A percentile compares a stretch with the other conserved stretches of the same genome.
Conservation (phyloP, 23 tunicate genomes). For the Botrylloides violaceus region DNA sequence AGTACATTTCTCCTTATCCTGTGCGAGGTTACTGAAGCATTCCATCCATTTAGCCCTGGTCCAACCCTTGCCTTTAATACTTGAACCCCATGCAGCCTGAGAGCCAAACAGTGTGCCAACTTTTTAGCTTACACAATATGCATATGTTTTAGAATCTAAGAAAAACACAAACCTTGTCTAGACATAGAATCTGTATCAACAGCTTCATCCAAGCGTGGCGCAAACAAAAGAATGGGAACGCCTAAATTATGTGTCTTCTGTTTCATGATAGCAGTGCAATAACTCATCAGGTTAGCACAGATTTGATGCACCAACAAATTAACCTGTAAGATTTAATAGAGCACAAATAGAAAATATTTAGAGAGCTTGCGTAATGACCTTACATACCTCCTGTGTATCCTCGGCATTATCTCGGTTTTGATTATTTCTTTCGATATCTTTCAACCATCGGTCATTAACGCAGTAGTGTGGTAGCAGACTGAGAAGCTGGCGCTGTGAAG, state of each 20-base stretch:
- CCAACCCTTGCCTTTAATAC: too few species aligned
- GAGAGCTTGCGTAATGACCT: neutral
- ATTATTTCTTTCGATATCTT: constrained; percentile 25
- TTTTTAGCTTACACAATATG: too few species aligned
- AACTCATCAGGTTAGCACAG: constrained; percentile 52
- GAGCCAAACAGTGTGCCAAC: too few species aligned
- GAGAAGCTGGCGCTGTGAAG: constrained; percentile 53
- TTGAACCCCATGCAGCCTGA: too few species aligned
- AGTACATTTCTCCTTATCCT: too few species aligned
- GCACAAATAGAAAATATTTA: constrained; percentile 4
- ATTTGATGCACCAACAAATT: constrained; percentile 46
- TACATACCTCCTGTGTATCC: constrained; percentile 18
- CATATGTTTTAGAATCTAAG: neutral
- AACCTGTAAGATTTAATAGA: constrained; percentile 48
- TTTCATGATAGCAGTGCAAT: constrained; percentile 40
- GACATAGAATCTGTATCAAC: constrained; percentile 9
- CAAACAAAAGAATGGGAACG: constrained; percentile 41
- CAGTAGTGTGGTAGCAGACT: constrained; percentile 48
- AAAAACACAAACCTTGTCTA: constrained; percentile 11
- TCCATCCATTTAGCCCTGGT: too few species aligned
- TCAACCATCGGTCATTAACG: constrained; percentile 32
- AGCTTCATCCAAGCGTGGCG: constrained; percentile 56
- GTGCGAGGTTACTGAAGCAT: too few species aligned
- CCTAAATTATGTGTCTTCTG: constrained; percentile 28
- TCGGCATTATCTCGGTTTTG: constrained; percentile 18